Evolutionary conservation across 2,797 vertebrate species (phyloP).

Genomic region (Knipowitschia caucasica): DNA sequence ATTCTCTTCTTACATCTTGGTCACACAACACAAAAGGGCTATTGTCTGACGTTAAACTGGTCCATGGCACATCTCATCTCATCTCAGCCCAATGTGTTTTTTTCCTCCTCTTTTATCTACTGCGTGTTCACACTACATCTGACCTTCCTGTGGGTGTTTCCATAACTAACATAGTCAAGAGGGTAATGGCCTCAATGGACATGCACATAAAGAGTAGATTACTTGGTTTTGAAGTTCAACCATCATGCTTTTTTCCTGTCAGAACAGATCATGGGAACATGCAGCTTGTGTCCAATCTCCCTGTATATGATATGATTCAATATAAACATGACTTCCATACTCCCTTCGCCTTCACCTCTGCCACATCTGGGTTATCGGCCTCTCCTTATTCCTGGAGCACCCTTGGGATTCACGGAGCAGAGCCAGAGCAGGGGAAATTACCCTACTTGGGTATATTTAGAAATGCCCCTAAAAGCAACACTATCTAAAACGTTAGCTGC

Average conservation of each 20-base stretch:
- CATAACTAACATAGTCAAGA: neutral
- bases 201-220: neutral
- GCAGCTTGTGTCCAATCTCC: constrained; percentile 5
- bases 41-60: too few species aligned
- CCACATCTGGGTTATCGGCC: constrained; percentile 33
- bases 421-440: constrained; percentile 31
- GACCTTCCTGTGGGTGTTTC: constrained; percentile 13
- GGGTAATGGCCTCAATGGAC: neutral
- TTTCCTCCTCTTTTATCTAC: neutral
- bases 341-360: constrained; percentile 13
- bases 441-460: constrained; percentile 44
- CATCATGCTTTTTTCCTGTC: constrained; percentile 26
- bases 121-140: neutral
- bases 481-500: constrained; percentile 38
- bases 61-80: too few species aligned
- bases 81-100: neutral
- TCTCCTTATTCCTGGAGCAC: constrained; percentile 17
- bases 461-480: constrained; percentile 41
- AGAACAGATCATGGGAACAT: constrained; percentile 18
- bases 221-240: neutral
- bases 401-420: constrained; percentile 13
- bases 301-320: constrained; percentile 7
- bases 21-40: too few species aligned
- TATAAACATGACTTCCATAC: constrained; percentile 15
- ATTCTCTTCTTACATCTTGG: too few species aligned